Base-by-base conservation (phyloP, 2,888 invertebrate species). In the Neria commutata region DNA sequence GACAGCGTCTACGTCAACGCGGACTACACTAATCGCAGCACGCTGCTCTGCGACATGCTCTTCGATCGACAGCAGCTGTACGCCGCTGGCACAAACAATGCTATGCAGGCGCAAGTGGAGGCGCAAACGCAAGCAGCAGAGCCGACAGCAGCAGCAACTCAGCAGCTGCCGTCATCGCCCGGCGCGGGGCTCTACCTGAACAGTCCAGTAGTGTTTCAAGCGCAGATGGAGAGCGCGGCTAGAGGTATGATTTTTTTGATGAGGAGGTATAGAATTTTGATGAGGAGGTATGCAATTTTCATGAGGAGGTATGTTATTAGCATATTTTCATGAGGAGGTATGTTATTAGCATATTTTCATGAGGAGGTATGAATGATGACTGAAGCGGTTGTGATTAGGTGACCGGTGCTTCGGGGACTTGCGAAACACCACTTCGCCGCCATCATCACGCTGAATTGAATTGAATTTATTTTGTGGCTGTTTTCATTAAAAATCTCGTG, bases 1-100 rank as follows among this genome's bases (percentile, higher is more conserved):
- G 76, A 80, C 53, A 72, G 74, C 46, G 73, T 76, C 21, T 80
- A 80, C 66, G 81, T 81, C 2, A 81, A 81, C 62, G 76, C 81
- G 8, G 77, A 79, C 55, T 79, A 80, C 57, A 73, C 75, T n/a
- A 81, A 78, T 68, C 74, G 78, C 6, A 79, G 78, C 52, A 80
- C 79, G 2, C 26, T 78, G 61, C 66, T 76, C 10, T 78, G 78
- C 66, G 79, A 79, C 58, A 71, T 69, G 11, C 67, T 71, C 59
- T 75, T 76, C 24, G 75, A 76, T 62, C 70, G 69, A 54, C 70
- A 75, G 40, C 71, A 76, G 50, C 46, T 56, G n/a, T 56, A 48
- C 17, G 60, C 48, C 56, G 54, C 54, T 6, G 37, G 45, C 61
- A 23, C 24, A 52, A 17, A 37, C 47, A 42, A 4, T 48, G 3